Evolutionary conservation across 2,888 invertebrate genomes (phyloP), one percentile per base, ranked within the genome.

Genomic region (Epistrophe eligans): DNA sequence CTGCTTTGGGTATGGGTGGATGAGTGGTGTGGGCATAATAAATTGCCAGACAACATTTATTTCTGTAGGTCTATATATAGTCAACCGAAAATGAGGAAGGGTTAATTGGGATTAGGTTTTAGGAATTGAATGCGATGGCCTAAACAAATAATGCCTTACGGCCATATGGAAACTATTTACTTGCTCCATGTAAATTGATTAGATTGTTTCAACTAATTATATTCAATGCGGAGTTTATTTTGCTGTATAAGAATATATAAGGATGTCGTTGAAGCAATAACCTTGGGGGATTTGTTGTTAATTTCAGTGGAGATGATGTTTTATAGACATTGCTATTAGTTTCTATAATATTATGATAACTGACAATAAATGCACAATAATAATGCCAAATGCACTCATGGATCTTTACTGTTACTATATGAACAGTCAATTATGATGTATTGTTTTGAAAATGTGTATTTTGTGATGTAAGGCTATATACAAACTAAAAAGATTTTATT

Each of bases 61-160:
- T 77, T 82, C 77, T 77, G 24, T 1, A 24, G 24, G n/a, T n/a
- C n/a, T 24, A 24, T 24, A 24, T 24, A 24, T 24, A 77, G 57
- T 52, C 74, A 40, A 79, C 11, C 64, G 72, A 43, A 67, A 15
- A n/a, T 13, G 38, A 79, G 77, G n/a, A 79, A 87, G 87, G 87
- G 87, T 87, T 87, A 83, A 87, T 87, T 87, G 87, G 87, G 87
- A 87, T 87, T 83, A 87, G 66, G 76, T 58, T 70, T 57, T 45
- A 28, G 43, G 82, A 74, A 35, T 57, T 71, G 85, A 71, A 74
- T 82, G 73, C 45, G 77, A 85, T 77, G 79, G 83, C 87, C 87
- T 87, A 83, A 82, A 48, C 66, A 87, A 87, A 83, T 73, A 85
- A 17, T 67, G 72, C 43, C 87, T 45, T 60, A 28, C 40, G 79